Conservation (phyloP, 53 echinoderm and acorn worm species). For the Astropecten irregularis region DNA sequence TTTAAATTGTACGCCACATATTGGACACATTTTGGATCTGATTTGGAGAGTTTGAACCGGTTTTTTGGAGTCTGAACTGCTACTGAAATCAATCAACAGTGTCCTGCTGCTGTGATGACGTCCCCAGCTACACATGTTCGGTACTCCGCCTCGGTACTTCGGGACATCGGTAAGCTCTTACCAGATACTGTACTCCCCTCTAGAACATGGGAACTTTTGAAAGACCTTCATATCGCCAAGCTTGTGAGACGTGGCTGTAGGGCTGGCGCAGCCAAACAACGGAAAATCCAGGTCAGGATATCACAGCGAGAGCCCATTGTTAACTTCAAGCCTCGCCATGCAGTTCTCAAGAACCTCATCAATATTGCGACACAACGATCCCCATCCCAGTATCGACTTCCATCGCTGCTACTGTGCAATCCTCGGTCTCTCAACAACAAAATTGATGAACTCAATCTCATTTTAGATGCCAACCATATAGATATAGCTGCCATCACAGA, state of each 20-base stretch:
- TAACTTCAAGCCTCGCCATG: neutral
- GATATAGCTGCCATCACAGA: conserved; percentile 38
- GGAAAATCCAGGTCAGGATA: conserved; percentile 14
- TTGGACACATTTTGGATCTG: neutral
- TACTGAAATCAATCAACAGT: neutral
- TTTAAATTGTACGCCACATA: neutral
- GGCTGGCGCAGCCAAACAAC: neutral
- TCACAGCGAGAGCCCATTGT: neutral
- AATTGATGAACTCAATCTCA: conserved; percentile 22
- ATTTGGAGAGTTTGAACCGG: neutral
- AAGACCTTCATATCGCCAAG: neutral
- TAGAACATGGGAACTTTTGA: neutral
- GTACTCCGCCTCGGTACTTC: neutral
- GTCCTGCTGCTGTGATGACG: neutral
- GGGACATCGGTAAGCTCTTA: neutral
- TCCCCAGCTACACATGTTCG: neutral
- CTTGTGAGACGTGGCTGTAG: neutral
- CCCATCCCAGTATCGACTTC: conserved; percentile 1
- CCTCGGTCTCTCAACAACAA: conserved; percentile 40
- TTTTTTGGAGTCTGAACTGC: neutral
- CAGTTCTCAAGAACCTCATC: neutral
- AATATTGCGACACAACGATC: neutral
- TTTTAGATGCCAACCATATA: conserved; percentile 14
- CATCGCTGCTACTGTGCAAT: conserved; percentile 31
- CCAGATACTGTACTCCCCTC: neutral